Evolutionary conservation across 2,888 invertebrate genomes (phyloP), one percentile per base, ranked within the genome.

Genomic region (Tupiocoris notatus): DNA sequence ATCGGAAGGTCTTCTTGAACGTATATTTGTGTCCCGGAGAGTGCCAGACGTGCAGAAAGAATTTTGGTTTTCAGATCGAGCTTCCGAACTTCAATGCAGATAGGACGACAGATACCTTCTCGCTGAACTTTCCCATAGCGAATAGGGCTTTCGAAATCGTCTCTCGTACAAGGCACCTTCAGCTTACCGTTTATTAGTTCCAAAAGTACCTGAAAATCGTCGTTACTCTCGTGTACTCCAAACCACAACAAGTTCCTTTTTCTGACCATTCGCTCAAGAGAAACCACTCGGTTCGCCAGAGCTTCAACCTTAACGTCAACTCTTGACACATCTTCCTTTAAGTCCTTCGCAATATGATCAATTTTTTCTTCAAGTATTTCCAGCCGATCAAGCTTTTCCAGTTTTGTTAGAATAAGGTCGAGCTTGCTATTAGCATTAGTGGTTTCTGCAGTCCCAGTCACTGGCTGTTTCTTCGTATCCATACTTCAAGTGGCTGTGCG

Each of bases 1-100:
- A 61, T 58, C 6, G 71, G 71, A 18, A 71, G 39, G 24, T 71
- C 71, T 24, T 71, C 71, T 21, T 71, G 59, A n/a, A 71, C 20
- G 16, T 16, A 18, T n/a, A 71, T 62, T n/a, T 61, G 24, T 9
- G 62, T 39, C 24, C 25, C 71, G 23, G 54, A 18, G 39, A 71
- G 71, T 18, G 17, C 6, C 18, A 25, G 24, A 12, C 20, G 58
- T 24, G 71, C 61, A n/a, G 61, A 58, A 1, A 71, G 54, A 17
- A 71, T 61, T 71, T 71, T 58, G 6, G 25, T 61, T 62, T 71
- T 71, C 7, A 71, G 25, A 17, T 1, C 71, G 6, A 71, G 71
- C 1, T 16, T 62, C 59, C 39, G 59, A 16, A 71, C 17, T 62
- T 71, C 71, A 24, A 62, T 24, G 18, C 71, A 61, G 21, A 71